Evolutionary conservation across 2,113 vertebrate genomes (phyloP).

Genomic region (Cichladusa arquata): DNA sequence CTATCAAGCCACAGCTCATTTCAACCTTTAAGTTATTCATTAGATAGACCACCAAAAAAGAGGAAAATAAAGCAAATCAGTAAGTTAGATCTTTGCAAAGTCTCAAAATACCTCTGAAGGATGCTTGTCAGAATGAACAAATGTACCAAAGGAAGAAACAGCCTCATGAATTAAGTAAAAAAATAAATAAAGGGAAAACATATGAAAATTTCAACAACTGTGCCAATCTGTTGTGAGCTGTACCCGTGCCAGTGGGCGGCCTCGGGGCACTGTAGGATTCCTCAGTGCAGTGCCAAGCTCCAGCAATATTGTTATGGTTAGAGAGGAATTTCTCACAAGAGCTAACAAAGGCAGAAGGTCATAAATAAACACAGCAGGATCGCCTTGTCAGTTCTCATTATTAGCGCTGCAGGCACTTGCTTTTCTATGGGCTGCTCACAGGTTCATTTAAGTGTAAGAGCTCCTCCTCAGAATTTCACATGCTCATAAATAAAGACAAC

Average conservation of each 20-base stretch:
- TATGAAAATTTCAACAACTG: slow-evolving; percentile 18
- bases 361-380: slow-evolving; percentile 83
- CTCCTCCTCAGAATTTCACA: slow-evolving; percentile 71
- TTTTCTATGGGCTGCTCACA: slow-evolving; percentile 73
- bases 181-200: slow-evolving; percentile 47
- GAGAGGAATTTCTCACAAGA: slow-evolving; percentile 82
- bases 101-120: background rate
- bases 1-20: background rate
- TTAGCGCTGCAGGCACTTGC: slow-evolving; percentile 76
- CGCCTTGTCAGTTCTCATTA: slow-evolving; percentile 84
- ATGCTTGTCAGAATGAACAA: slow-evolving; percentile 23
- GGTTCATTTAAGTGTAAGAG: slow-evolving; percentile 79
- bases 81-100: background rate
- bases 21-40: background rate
- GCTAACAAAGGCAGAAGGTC: slow-evolving; percentile 86
- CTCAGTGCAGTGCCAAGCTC: slow-evolving; percentile 76
- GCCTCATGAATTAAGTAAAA: slow-evolving; percentile 47
- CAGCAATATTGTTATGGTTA: slow-evolving; percentile 76
- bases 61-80: background rate
- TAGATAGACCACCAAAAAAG: background rate
- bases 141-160: slow-evolving; percentile 6
- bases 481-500: slow-evolving; percentile 72
- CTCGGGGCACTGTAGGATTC: slow-evolving; percentile 70
- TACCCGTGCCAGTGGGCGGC: slow-evolving; percentile 68
- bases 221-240: slow-evolving; percentile 69